Evolutionary conservation across 2,888 invertebrate species (phyloP).

Genomic region (Stenichneumon culpator): DNA sequence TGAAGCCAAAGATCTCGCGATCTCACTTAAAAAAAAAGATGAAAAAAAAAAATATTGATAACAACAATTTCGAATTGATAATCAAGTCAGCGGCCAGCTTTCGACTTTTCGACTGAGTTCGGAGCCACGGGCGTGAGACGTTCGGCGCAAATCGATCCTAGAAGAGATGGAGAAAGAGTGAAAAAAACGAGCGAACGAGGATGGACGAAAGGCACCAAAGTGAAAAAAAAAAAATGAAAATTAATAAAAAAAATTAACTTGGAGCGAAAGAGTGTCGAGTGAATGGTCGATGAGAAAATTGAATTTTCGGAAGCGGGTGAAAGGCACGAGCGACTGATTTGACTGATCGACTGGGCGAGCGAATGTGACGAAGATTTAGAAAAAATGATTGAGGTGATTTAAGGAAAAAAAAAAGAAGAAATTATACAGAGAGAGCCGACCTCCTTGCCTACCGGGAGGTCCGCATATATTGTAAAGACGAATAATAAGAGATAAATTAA

Average conservation of each 20-base stretch:
- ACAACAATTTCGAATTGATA: conserved; percentile 68
- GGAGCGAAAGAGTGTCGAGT: conserved; percentile 33
- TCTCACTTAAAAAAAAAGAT: conserved; percentile 76
- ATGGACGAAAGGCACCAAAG: conserved; percentile 27
- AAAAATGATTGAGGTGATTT: conserved; percentile 71
- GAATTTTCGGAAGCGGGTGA: conserved; percentile 51
- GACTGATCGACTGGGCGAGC: conserved; percentile 67
- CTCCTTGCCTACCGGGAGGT: conserved; percentile 85
- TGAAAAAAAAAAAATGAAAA: conserved; percentile 28
- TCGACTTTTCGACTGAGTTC: conserved; percentile 83
- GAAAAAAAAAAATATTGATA: conserved; percentile 8
- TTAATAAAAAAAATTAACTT: neutral
- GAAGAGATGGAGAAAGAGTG: conserved; percentile 64
- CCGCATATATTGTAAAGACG: conserved; percentile 84
- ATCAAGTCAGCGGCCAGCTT: conserved; percentile 73
- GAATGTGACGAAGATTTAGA: conserved; percentile 75
- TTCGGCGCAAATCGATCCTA: conserved; percentile 85
- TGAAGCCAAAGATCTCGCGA: conserved; percentile 85
- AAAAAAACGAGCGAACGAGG: conserved; percentile 52
- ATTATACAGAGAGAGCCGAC: conserved; percentile 85
- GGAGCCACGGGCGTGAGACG: conserved; percentile 84
- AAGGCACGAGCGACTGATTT: conserved; percentile 50
- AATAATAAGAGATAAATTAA: conserved; percentile 84
- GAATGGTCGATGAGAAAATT: conserved; percentile 67
- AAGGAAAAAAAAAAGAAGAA: conserved; percentile 76